Evolutionary conservation across 2,888 invertebrate genomes (phyloP).

Genomic region (Glyphotaelius pellucidus): DNA sequence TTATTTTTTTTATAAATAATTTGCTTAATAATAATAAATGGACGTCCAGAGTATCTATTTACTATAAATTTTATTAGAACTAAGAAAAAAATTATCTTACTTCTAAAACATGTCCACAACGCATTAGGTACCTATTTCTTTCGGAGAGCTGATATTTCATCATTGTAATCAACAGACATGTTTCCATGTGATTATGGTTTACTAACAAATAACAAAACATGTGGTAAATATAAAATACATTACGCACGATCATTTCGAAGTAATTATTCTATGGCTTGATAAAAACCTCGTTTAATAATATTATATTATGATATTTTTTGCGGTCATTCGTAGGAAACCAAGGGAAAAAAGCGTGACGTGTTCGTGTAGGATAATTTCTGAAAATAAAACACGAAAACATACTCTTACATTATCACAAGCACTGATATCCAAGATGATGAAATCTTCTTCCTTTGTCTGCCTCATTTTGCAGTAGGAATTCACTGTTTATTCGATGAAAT

Average conservation of each 20-base stretch:
- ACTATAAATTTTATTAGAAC: too few relatives aligned
- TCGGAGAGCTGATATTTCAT: too few relatives aligned
- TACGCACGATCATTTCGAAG: background rate
- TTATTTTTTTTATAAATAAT: too few relatives aligned
- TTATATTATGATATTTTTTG: background rate
- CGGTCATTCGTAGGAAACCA: background rate
- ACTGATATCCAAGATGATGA: conserved; percentile 49
- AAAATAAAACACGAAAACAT: conserved; percentile 20
- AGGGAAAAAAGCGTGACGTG: background rate
- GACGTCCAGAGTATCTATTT: too few relatives aligned
- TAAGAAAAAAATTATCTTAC: too few relatives aligned
- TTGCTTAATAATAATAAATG: too few relatives aligned
- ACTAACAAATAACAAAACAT: background rate
- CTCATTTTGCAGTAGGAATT: conserved; percentile 14
- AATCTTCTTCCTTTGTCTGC: conserved; percentile 34
- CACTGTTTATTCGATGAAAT: background rate
- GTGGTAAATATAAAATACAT: background rate
- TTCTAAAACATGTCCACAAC: too few relatives aligned
- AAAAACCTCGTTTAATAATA: background rate
- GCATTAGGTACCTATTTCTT: too few relatives aligned
- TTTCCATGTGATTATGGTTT: background rate
- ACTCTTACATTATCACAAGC: conserved; percentile 13
- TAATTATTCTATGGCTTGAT: background rate
- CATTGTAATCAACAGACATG: too few relatives aligned
- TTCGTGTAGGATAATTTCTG: background rate